Evolutionary conservation across 2,888 invertebrate genomes (phyloP), one percentile per base, ranked within the genome.

Genomic region (Lithophane ornitopus): DNA sequence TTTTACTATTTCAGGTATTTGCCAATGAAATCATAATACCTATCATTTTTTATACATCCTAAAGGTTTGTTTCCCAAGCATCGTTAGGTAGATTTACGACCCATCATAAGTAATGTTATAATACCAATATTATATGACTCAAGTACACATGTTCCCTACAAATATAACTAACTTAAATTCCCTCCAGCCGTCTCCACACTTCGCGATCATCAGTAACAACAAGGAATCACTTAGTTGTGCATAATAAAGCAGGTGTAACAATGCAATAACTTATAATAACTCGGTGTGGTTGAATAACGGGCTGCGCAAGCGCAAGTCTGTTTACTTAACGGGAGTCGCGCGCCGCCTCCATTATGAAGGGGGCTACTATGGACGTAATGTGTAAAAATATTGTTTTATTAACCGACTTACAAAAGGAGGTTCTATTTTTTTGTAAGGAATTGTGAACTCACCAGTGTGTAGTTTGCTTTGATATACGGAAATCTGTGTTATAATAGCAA

Each of bases 251-350:
- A 69, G 65, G 74, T 86, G 78, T 81, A 78, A 81, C 78, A 83
- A 81, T 85, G 84, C 87, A 80, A 85, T 90, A 88, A 85, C 85
- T 82, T 82, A 81, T 74, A 82, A 74, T 80, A 83, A 81, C 82
- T 89, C 86, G 67, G 78, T 81, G 79, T 76, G 85, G 83, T 85
- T 86, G 78, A 87, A 81, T 89, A 90, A 88, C 87, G 87, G 87
- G 69, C 71, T 78, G 84, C 79, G 84, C 80, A 69, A 26, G 85
- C 84, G 84, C 86, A 86, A 82, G 78, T 84, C 77, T 90, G 92
- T 93, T 93, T 91, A 85, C 80, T 91, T 93, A 93, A 92, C 93
- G 92, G 92, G 90, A 91, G 87, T 78, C 68, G 82, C 68, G 81
- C 68, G 69, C 73, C 78, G 82, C 82, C 85, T 82, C 52, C 28